phyloP scores from a whole-genome alignment of 2,888 invertebrate genomes.

The Cacoxenus indagator region DNA sequence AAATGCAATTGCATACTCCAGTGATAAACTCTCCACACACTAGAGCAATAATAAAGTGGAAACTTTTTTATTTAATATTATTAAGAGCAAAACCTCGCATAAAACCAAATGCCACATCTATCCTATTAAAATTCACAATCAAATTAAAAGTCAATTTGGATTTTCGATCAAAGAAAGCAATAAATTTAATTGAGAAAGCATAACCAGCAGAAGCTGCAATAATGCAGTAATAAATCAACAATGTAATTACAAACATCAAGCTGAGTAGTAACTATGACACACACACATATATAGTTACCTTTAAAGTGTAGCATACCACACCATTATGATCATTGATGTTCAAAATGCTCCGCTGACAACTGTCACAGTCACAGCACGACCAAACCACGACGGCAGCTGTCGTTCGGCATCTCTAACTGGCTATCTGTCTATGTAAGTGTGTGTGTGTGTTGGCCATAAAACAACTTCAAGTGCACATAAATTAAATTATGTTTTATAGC shows the following conservation, averaged over 20 bases:
- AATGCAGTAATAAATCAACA: not conserved
- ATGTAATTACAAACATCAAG: not conserved
- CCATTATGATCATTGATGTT: not conserved
- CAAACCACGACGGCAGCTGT: not conserved
- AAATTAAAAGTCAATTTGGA: not conserved
- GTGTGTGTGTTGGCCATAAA: not conserved
- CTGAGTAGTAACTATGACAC: not conserved
- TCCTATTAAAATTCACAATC: not conserved
- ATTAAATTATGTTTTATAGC: slow-evolving; percentile 57
- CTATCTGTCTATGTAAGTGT: not conserved
- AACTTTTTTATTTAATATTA: too few relatives aligned
- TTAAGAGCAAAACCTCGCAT: not conserved
- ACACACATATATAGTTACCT: not conserved
- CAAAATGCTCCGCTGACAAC: not conserved
- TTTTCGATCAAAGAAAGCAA: not conserved
- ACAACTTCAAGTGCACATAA: slow-evolving; percentile 38
- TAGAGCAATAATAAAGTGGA: too few relatives aligned
- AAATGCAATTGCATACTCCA: too few relatives aligned
- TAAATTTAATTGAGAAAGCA: not conserved
- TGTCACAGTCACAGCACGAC: not conserved
- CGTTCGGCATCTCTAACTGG: not conserved
- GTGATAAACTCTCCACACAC: too few relatives aligned
- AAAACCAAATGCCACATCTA: not conserved
- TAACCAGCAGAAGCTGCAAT: not conserved
- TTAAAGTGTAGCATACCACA: not conserved